Percentiles rank a stretch among this genome's conserved stretches.
Evolutionary conservation across 2,113 vertebrate genomes (phyloP).

Genomic region (Okapia johnstoni): DNA sequence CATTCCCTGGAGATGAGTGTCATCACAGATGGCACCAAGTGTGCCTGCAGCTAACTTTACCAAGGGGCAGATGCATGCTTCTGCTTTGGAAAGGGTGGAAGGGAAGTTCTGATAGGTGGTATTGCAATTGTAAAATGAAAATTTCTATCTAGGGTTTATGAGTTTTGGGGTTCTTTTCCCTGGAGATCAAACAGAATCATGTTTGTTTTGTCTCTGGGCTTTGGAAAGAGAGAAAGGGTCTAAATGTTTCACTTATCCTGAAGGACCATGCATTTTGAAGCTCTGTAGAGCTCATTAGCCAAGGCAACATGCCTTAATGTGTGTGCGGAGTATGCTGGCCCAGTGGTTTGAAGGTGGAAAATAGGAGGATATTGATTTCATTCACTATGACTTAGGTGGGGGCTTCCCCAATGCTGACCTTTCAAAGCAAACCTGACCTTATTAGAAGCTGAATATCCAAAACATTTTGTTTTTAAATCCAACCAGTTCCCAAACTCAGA

Average conservation of each 20-base stretch:
- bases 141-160: background rate
- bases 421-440: background rate
- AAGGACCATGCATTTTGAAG: background rate
- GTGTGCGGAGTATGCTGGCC: background rate
- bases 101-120: background rate
- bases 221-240: background rate
- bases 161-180: background rate
- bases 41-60: background rate
- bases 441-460: background rate
- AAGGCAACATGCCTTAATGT: background rate
- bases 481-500: background rate
- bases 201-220: background rate
- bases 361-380: background rate
- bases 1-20: rapidly evolving
- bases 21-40: rapidly evolving
- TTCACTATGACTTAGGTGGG: background rate
- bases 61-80: background rate
- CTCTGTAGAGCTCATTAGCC: background rate
- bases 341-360: background rate
- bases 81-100: background rate
- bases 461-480: background rate
- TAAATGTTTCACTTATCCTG: rapidly evolving
- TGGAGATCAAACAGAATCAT: background rate
- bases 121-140: background rate
- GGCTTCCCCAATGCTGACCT: background rate